Conservation (phyloP, 2,797 vertebrate species). For the Eulemur mongoz region DNA sequence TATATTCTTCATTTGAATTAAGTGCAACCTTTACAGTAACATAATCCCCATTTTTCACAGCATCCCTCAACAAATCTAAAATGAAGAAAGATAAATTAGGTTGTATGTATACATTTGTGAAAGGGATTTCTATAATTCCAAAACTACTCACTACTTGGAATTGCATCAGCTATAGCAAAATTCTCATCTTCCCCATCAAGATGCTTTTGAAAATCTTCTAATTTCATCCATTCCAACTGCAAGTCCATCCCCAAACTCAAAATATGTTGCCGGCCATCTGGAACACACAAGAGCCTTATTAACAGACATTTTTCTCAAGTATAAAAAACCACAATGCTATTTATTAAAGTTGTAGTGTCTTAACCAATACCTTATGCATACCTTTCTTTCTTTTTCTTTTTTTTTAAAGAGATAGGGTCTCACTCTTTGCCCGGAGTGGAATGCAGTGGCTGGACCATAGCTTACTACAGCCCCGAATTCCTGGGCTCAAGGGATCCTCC, state of each 20-base stretch:
- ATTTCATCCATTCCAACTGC: constrained; percentile 96
- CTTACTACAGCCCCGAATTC: background rate
- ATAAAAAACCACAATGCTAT: background rate
- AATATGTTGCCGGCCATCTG: constrained; percentile 88
- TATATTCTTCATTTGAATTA: constrained; percentile 95
- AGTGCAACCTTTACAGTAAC: constrained; percentile 96
- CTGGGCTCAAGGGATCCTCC: background rate
- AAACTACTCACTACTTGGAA: constrained; percentile 92
- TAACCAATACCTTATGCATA: background rate
- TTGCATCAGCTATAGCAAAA: constrained; percentile 83
- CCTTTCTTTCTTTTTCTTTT: background rate
- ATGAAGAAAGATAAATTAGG: constrained; percentile 57
- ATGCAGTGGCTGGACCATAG: background rate
- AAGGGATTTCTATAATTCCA: background rate
- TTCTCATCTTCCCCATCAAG: constrained; percentile 95
- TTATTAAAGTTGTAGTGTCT: background rate
- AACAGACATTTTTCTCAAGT: background rate
- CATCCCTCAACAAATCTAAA: constrained; percentile 93
- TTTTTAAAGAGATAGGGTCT: background rate
- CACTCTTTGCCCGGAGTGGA: background rate
- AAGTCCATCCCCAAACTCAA: constrained; percentile 96
- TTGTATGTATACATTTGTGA: background rate
- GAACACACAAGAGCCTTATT: constrained; percentile 2
- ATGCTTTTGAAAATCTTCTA: constrained; percentile 98
- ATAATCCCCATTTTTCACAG: constrained; percentile 97